Conservation (phyloP, 2,797 vertebrate species). For the Tinamus major region DNA sequence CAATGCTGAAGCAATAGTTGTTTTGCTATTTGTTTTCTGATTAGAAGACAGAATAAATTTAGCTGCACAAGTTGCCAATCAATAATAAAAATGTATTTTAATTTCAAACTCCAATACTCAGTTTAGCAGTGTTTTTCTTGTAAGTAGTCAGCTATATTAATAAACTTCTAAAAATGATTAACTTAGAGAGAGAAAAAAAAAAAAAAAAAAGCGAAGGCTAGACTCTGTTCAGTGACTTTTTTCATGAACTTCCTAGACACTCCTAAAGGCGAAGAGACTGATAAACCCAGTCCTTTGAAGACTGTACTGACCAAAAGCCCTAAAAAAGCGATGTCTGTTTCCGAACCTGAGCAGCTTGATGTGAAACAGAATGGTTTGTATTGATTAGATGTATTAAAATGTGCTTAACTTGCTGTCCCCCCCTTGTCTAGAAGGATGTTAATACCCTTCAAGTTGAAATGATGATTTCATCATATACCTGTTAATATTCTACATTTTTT, state of each 20-base stretch:
- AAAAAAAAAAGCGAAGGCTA: neutral
- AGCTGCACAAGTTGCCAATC: neutral
- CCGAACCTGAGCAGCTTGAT: conserved; percentile 40
- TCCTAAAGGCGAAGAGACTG: conserved; percentile 61
- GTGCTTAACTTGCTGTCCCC: neutral
- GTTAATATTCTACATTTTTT: neutral
- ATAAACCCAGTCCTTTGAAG: conserved; percentile 80
- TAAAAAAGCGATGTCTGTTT: conserved; percentile 37
- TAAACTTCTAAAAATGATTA: neutral
- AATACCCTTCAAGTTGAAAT: neutral
- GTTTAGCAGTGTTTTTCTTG: neutral
- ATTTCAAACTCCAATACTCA: neutral
- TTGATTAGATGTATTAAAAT: neutral
- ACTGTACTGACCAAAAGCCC: conserved; percentile 51
- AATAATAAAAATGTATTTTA: neutral
- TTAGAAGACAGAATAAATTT: neutral
- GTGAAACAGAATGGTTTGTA: conserved; percentile 73
- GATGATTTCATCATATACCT: neutral
- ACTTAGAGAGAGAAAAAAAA: neutral
- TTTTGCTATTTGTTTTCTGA: neutral
- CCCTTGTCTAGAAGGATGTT: neutral
- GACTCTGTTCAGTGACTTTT: neutral
- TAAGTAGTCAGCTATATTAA: neutral
- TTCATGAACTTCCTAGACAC: conserved; percentile 43
- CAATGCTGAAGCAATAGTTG: neutral